phyloP scores from a whole-genome alignment of 2,113 vertebrate species.

The Nothocercus nigrocapillus region DNA sequence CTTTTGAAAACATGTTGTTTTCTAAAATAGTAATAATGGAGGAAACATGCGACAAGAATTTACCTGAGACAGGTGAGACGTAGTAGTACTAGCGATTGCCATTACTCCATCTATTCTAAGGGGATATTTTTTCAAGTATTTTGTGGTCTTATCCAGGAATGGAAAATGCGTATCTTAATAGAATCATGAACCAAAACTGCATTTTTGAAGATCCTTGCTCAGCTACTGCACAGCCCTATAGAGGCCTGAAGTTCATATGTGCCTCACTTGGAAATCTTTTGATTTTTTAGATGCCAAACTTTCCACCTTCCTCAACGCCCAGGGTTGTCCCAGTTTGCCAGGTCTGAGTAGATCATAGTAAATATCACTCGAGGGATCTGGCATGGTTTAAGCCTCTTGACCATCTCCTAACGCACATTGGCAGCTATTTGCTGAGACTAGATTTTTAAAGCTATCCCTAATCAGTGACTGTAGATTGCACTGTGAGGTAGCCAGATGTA shows the following conservation, averaged over 20 bases:
- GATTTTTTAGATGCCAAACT: background rate
- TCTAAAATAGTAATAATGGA: background rate
- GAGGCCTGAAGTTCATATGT: background rate
- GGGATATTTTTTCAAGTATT: background rate
- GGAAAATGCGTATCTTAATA: background rate
- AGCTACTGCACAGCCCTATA: background rate
- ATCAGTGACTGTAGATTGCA: background rate
- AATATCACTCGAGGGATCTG: background rate
- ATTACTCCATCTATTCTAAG: background rate
- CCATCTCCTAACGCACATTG: background rate
- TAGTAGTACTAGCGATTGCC: background rate
- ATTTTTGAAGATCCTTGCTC: background rate
- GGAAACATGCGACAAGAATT: background rate
- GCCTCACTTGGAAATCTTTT: background rate
- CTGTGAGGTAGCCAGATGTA: background rate
- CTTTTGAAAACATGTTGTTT: background rate
- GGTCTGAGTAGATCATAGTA: background rate
- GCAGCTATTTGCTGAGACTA: background rate
- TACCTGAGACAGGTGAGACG: background rate
- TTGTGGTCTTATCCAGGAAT: background rate
- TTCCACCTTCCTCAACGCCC: background rate
- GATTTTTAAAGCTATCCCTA: conserved; percentile 12
- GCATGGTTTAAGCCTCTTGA: background rate
- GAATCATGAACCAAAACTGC: background rate
- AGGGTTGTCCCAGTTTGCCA: background rate